Percentiles rank a stretch among this genome's conserved stretches.
These are phyloP conservation scores for Harlomillsia oculata DNA, from an alignment of 1,140 invertebrate genomes.

Conservation along the genomic window DNA sequence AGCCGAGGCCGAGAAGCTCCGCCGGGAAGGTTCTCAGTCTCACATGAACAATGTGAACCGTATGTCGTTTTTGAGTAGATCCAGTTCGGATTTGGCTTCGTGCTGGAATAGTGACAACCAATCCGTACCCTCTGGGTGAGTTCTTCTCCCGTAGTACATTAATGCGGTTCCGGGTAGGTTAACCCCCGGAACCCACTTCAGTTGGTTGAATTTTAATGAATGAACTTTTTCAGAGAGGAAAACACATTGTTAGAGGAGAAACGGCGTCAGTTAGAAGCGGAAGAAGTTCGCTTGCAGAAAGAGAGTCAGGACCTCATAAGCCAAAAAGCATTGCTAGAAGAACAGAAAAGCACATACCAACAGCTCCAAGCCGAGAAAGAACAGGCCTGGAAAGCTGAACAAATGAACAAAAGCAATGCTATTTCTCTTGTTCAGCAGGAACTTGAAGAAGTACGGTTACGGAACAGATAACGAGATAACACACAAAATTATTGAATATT, in stretches of 20 bases:
- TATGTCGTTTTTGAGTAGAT: slow-evolving; percentile 73
- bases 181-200: too few species aligned
- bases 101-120: slow-evolving; percentile 57
- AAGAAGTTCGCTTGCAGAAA: slow-evolving; percentile 31
- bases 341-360: slow-evolving; percentile 38
- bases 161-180: neutral
- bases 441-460: slow-evolving; percentile 49
- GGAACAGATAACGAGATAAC: too few species aligned
- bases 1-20: slow-evolving; percentile 71
- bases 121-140: slow-evolving; percentile 12
- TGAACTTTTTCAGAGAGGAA: slow-evolving; percentile 33
- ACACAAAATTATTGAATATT: too few species aligned
- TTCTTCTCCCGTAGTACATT: neutral
- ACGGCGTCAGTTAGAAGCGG: slow-evolving; percentile 32
- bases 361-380: slow-evolving; percentile 46
- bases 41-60: slow-evolving; percentile 66
- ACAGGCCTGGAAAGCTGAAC: slow-evolving; percentile 43
- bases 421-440: slow-evolving; percentile 48
- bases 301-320: slow-evolving; percentile 35
- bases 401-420: slow-evolving; percentile 40
- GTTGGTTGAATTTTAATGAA: too few species aligned
- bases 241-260: slow-evolving; percentile 35
- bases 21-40: slow-evolving; percentile 54
- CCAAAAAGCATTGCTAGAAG: slow-evolving; percentile 35
- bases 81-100: slow-evolving; percentile 66